A percentile compares a stretch with the other conserved stretches of the same genome.
phyloP scores from a whole-genome alignment of 2,113 vertebrate genomes.

The Dicerorhinus sumatrensis region DNA sequence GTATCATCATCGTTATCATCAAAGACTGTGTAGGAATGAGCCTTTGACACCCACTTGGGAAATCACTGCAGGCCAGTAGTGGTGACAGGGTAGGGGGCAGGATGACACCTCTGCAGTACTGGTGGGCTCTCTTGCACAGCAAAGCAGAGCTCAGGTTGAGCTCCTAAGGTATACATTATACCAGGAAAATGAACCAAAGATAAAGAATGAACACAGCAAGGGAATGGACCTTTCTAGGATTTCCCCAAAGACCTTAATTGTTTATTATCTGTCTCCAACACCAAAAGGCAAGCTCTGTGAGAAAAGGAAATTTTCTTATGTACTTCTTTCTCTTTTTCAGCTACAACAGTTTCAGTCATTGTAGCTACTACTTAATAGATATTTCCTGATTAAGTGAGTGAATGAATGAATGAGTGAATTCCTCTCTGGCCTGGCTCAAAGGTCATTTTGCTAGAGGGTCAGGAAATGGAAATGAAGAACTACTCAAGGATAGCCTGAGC shows the following conservation, averaged over 20 bases:
- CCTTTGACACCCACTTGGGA: background rate
- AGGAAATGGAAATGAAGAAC: background rate
- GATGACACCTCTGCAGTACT: background rate
- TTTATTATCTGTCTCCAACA: background rate
- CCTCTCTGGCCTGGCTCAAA: background rate
- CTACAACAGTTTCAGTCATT: background rate
- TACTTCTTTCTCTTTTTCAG: background rate
- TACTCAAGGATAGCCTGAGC: background rate
- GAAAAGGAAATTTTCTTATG: background rate
- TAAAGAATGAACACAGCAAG: background rate
- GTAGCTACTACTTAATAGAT: background rate
- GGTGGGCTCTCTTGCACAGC: no score
- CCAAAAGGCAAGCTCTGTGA: background rate
- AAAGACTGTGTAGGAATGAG: background rate
- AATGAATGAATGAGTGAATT: background rate
- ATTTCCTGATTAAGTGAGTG: background rate
- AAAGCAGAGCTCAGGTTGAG: background rate
- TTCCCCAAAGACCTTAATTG: background rate
- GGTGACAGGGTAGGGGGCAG: no score
- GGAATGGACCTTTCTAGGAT: background rate
- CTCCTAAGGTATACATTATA: background rate
- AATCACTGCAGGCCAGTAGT: fast-evolving
- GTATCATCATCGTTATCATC: background rate
- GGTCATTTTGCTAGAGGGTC: background rate
- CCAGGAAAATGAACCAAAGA: background rate